A percentile compares a stretch with the other conserved stretches of the same genome.
Conservation (phyloP, 1,140 invertebrate species). For the Venturia canescens region DNA sequence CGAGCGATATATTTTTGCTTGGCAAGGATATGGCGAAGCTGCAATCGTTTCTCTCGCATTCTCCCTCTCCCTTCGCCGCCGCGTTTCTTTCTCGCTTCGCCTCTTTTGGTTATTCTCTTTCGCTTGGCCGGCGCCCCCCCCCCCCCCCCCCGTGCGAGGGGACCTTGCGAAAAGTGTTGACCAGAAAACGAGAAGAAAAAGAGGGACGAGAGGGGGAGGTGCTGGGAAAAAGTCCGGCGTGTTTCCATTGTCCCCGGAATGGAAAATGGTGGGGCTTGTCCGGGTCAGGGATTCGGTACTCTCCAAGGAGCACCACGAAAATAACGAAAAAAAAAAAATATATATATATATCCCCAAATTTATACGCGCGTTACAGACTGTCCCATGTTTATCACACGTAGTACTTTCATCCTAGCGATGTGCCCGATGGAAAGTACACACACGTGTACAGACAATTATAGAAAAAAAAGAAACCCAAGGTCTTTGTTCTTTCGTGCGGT, state of each 20-base stretch:
- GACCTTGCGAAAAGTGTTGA: constrained; percentile 27
- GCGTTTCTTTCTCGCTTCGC: neutral
- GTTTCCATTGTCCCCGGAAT: constrained; percentile 29
- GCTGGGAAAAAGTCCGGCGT: constrained; percentile 12
- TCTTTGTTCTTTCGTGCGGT: neutral
- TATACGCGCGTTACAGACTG: neutral
- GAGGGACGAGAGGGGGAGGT: neutral
- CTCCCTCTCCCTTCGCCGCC: constrained; percentile 11
- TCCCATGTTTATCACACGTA: neutral
- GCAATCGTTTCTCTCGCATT: neutral
- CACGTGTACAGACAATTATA: neutral
- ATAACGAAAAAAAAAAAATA: constrained; percentile 7
- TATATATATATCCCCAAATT: constrained; percentile 8
- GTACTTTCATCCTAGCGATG: neutral
- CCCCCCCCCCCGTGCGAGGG: too few species aligned
- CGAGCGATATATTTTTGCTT: constrained; percentile 40
- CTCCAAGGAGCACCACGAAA: too few species aligned
- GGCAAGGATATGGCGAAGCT: constrained; percentile 33
- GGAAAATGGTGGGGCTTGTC: constrained; percentile 9
- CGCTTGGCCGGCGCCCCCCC: neutral
- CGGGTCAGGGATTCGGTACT: constrained; percentile 12
- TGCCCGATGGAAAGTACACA: neutral
- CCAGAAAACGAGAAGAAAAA: constrained; percentile 18
- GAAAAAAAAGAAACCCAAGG: neutral
- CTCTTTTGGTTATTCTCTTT: neutral